These are phyloP conservation scores for Symphodus melops DNA, from an alignment of 2,113 vertebrate genomes.

Conservation along the genomic window DNA sequence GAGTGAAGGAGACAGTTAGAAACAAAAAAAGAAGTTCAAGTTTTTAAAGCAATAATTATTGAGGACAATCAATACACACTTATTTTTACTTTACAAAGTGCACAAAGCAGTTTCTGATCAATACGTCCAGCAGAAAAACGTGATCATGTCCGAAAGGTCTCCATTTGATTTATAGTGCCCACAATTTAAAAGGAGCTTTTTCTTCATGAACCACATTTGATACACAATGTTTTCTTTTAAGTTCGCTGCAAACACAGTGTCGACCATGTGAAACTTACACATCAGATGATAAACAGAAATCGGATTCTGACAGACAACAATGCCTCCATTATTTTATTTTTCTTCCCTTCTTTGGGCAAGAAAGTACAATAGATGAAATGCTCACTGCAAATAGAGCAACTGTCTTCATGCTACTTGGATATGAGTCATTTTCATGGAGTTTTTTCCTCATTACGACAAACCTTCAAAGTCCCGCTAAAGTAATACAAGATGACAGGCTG, in stretches of 20 bases:
- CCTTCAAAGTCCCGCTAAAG: conserved; percentile 52
- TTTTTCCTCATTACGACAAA: conserved; percentile 53
- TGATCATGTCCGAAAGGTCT: no score
- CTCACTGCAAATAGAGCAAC: conserved; percentile 5
- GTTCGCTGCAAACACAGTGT: background rate
- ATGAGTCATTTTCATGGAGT: conserved; percentile 24
- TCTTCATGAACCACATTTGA: no score
- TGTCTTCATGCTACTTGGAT: conserved; percentile 11
- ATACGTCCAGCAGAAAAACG: no score
- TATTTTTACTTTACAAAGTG: no score
- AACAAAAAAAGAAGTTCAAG: no score
- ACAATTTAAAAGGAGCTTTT: no score
- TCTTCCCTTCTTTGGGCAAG: background rate
- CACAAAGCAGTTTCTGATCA: no score
- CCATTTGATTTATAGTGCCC: no score
- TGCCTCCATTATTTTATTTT: conserved; percentile 9
- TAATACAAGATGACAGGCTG: conserved; percentile 51
- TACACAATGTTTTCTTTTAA: background rate
- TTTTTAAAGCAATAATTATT: no score
- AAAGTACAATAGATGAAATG: conserved; percentile 3
- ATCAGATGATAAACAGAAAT: background rate
- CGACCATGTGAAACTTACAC: background rate
- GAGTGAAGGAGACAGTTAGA: background rate
- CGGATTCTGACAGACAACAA: conserved; percentile 10
- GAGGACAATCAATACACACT: no score